A percentile compares a stretch with the other conserved stretches of the same genome.
These are phyloP conservation scores for Pelochelys cantorii DNA, from an alignment of 2,797 vertebrate genomes.

Conservation along the genomic window DNA sequence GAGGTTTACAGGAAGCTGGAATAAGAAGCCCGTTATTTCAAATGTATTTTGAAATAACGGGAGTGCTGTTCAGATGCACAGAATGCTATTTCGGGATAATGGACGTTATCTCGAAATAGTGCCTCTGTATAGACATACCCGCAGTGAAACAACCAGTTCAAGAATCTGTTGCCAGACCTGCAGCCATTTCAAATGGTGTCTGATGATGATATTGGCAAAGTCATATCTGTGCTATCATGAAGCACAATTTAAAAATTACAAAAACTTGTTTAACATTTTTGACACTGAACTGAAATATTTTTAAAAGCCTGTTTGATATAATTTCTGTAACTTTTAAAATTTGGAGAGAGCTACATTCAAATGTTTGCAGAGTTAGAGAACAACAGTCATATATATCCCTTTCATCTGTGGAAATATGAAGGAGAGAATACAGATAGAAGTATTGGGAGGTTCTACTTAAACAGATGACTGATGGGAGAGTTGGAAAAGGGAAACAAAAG, in stretches of 20 bases:
- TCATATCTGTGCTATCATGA: fast-evolving
- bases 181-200: not conserved
- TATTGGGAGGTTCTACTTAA: not conserved
- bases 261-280: not conserved
- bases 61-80: no score
- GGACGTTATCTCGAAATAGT: no score
- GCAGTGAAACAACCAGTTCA: not conserved
- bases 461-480: not conserved
- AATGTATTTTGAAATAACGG: no score
- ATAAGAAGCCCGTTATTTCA: no score
- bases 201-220: fast-evolving
- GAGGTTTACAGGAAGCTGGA: no score
- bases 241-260: fast-evolving
- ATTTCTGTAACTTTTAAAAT: not conserved
- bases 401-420: not conserved
- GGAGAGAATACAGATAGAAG: not conserved
- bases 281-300: not conserved
- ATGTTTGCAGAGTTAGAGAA: not conserved
- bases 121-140: no score
- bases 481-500: not conserved
- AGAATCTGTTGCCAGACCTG: not conserved
- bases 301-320: fast-evolving
- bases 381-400: fast-evolving
- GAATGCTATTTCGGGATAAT: no score
- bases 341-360: not conserved